These are phyloP conservation scores for Ophraella communa DNA, from an alignment of 2,888 invertebrate genomes.

Conservation along the genomic window DNA sequence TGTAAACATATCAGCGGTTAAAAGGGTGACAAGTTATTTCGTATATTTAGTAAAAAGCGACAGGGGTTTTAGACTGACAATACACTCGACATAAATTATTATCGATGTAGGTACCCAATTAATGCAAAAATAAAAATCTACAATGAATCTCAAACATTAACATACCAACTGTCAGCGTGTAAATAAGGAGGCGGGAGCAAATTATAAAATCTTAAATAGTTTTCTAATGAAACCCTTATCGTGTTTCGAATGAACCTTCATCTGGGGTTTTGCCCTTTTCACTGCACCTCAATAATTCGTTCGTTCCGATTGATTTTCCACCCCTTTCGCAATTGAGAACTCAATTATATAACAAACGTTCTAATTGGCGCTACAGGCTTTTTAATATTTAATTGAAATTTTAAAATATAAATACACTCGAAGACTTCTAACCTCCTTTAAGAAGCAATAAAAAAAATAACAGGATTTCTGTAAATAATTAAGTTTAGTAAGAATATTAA, in stretches of 20 bases:
- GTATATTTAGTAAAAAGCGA: too few relatives aligned
- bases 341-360: constrained; percentile 18
- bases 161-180: neutral
- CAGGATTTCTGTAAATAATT: too few relatives aligned
- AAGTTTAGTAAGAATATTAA: too few relatives aligned
- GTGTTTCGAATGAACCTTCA: constrained; percentile 12
- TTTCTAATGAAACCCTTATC: constrained; percentile 22
- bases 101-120: neutral
- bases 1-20: too few relatives aligned
- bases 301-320: constrained; percentile 18
- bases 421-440: neutral
- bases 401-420: neutral
- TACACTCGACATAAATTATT: too few relatives aligned
- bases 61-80: too few relatives aligned
- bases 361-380: constrained; percentile 9
- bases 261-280: constrained; percentile 21
- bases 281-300: constrained; percentile 21
- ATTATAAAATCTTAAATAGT: constrained; percentile 11
- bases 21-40: too few relatives aligned
- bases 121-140: neutral
- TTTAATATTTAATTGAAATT: constrained; percentile 12
- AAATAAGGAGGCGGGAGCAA: neutral
- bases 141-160: neutral
- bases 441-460: too few relatives aligned
- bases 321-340: constrained; percentile 13